Evolutionary conservation across 2,113 vertebrate genomes (phyloP).

Genomic region (Ochotona curzoniae): DNA sequence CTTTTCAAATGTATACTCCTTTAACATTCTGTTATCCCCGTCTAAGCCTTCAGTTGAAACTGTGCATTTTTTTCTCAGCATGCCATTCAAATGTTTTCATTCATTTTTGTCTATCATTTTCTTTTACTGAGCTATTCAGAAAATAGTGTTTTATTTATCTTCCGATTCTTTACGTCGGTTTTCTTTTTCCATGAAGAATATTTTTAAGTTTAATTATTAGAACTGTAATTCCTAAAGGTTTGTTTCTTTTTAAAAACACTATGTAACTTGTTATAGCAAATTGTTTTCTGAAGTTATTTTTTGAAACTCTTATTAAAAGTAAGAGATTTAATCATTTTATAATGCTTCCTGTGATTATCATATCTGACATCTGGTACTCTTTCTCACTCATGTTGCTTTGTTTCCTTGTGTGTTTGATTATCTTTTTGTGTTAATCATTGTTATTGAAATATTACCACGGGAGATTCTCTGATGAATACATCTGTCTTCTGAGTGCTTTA

Average conservation of each 20-base stretch:
- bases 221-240: conserved; percentile 35
- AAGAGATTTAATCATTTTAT: background rate
- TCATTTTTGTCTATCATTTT: background rate
- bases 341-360: background rate
- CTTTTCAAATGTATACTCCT: conserved; percentile 11
- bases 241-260: background rate
- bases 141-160: conserved; percentile 28
- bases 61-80: background rate
- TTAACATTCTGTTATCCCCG: background rate
- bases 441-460: background rate
- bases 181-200: background rate
- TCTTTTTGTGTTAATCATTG: conserved; percentile 31
- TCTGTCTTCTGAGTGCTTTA: background rate
- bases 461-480: background rate
- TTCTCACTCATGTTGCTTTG: background rate
- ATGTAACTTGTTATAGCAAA: background rate
- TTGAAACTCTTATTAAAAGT: background rate
- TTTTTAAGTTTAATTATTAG: conserved; percentile 32
- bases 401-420: conserved; percentile 40
- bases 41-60: background rate
- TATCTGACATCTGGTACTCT: background rate
- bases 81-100: background rate
- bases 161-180: conserved; percentile 18
- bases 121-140: conserved; percentile 2
- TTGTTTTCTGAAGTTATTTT: conserved; percentile 10